Evolutionary conservation across 2,888 invertebrate genomes (phyloP), one percentile per base, ranked within the genome.

Genomic region (Acanthosepion esculentum): DNA sequence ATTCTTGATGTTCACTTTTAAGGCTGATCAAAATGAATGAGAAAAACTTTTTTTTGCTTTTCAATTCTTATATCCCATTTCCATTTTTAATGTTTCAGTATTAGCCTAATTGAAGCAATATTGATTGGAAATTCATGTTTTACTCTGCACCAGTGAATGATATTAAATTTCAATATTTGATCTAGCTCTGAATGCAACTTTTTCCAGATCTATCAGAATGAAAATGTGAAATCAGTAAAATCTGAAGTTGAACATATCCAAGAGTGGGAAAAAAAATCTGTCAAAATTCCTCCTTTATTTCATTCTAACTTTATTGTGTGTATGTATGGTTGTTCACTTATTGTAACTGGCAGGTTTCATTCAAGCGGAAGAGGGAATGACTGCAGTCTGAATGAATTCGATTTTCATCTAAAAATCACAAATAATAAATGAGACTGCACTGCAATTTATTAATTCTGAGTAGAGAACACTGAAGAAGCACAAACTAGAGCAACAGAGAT

Each of bases 21-120:
- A 78, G n/a, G 78, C n/a, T 78, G n/a, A 78, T 78, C 78, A 33
- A 78, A 78, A 78, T n/a, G 15, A n/a, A 78, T 26, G 5, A 15
- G 15, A 78, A 78, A 78, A 78, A 78, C 12, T 1, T 33, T 33
- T 18, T 78, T n/a, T n/a, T 29, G 7, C 12, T 78, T 78, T 33
- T n/a, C 33, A n/a, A 23, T 78, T n/a, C 78, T 78, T n/a, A 78
- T 78, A 0, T 3, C 15, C n/a, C n/a, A 78, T 78, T 78, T 78
- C n/a, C n/a, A 78, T 78, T 78, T 78, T 78, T 78, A 78, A 78
- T 78, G 78, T 78, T 33, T 33, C n/a, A 33, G 78, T 33, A 78
- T 78, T 78, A 78, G 78, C 78, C 78, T n/a, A 78, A 78, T 78
- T 78, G 78, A 78, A 78, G 78, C n/a, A 78, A 33, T 78, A 78